These are phyloP conservation scores for Megathymus violae DNA, from an alignment of 1,140 invertebrate species.

Conservation along the genomic window DNA sequence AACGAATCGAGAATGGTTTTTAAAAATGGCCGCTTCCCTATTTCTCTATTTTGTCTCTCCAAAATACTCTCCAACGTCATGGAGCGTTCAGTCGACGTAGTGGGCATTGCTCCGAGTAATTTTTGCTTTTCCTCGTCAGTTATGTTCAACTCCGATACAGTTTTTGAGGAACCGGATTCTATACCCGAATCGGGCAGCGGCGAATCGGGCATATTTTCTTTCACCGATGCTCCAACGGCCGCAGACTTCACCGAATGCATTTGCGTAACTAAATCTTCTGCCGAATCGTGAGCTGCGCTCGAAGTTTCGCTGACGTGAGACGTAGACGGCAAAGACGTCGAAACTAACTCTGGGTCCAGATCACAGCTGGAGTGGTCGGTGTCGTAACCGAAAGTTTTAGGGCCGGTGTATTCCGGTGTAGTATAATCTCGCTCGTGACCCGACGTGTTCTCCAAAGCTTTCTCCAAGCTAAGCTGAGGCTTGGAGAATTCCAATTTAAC, in stretches of 20 bases:
- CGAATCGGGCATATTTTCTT: constrained; percentile 78
- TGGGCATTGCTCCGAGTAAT: constrained; percentile 83
- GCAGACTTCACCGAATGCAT: constrained; percentile 57
- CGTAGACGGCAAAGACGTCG: constrained; percentile 78
- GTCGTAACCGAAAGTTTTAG: constrained; percentile 67
- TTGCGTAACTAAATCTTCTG: constrained; percentile 82
- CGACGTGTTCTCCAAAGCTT: constrained; percentile 83
- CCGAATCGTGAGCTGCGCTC: constrained; percentile 78
- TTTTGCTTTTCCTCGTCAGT: constrained; percentile 97
- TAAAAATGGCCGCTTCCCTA: constrained; percentile 91
- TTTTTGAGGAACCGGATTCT: constrained; percentile 72
- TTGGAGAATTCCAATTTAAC: constrained; percentile 81
- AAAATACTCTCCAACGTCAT: constrained; percentile 61
- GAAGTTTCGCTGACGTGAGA: constrained; percentile 80
- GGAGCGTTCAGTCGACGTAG: constrained; percentile 51
- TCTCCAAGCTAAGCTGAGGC: constrained; percentile 86
- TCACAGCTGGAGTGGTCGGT: constrained; percentile 82
- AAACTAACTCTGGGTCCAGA: constrained; percentile 80
- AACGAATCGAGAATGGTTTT: constrained; percentile 94
- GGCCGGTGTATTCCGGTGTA: constrained; percentile 66
- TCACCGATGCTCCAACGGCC: constrained; percentile 39
- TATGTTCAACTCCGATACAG: constrained; percentile 83
- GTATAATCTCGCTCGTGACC: constrained; percentile 74
- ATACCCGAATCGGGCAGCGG: constrained; percentile 79
- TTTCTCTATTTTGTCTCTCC: constrained; percentile 75